Evolutionary conservation across 2,797 vertebrate species (phyloP), one percentile per base, ranked within the genome.

Genomic region (Danio albolineatus): DNA sequence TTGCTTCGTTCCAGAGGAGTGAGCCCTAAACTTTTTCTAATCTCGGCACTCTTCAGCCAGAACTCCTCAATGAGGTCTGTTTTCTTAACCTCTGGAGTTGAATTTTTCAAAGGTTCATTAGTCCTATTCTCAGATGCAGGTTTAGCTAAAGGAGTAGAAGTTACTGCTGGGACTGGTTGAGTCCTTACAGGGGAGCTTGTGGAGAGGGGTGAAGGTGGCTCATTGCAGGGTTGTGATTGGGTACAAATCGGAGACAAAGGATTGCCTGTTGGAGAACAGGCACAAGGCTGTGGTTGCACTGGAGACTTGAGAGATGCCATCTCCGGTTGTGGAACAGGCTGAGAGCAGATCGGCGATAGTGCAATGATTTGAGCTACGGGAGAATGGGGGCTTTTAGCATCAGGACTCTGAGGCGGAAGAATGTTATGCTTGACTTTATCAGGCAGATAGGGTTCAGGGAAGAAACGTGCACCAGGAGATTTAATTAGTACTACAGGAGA

Each of bases 1-100:
- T 85, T 93, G 88, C 90, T 94, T 70, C 96, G 95, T 16, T 95
- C 95, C 79, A 98, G 84, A 0, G 97, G 97, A 0, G 94, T 89
- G 44, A 98, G 93, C 0, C 97, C 97, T 0, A 99, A 94, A 85
- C 97, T 99, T 86, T 95, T 96, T 59, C 97, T 91, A 75, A 99
- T 98, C 85, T 99, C 97, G 0, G 97, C 97, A 0, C 97, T 99
- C 90, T 98, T 99, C 85, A 96, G 87, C 97, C 98, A 98, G 81
- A 99, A 99, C 79, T 99, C 97, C 41, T 98, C 97, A 4, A 98
- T 98, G 3, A 98, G 94, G 73, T 98, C 97, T 0, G 92, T 92
- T 79, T 96, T 94, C 78, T 95, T 96, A 13, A 93, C 87, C 48
- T 92, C 91, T 10, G 28, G 43, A 0, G 86, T 85, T 0, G 92